Percentiles rank a stretch among this genome's conserved stretches.
Conservation (phyloP, 2,113 vertebrate genomes). For the human (Homo sapiens) region GRCh38 chr16:77051001-77051500, state of each 20-base stretch:
- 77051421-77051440: background rate
- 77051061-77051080: constrained; percentile 73
- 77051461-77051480: background rate
- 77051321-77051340: background rate
- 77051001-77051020: constrained; percentile 76
- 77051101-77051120: constrained; percentile 62
- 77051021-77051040: constrained; percentile 67
- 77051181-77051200: constrained; percentile 18
- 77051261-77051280: background rate
- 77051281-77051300: constrained; percentile 8
- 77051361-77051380: background rate
- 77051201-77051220: background rate
- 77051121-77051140: constrained; percentile 52
- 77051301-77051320: background rate
- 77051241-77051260: background rate
- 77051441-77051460: background rate
- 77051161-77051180: background rate
- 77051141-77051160: constrained; percentile 7
- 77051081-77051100: constrained; percentile 61
- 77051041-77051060: constrained; percentile 61
- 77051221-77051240: constrained; percentile 12
- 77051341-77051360: background rate
- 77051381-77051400: too few species aligned
- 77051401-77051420: background rate
- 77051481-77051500: background rate